Base-by-base conservation (phyloP, 2,797 vertebrate species). In the Phoebastria nigripes region DNA sequence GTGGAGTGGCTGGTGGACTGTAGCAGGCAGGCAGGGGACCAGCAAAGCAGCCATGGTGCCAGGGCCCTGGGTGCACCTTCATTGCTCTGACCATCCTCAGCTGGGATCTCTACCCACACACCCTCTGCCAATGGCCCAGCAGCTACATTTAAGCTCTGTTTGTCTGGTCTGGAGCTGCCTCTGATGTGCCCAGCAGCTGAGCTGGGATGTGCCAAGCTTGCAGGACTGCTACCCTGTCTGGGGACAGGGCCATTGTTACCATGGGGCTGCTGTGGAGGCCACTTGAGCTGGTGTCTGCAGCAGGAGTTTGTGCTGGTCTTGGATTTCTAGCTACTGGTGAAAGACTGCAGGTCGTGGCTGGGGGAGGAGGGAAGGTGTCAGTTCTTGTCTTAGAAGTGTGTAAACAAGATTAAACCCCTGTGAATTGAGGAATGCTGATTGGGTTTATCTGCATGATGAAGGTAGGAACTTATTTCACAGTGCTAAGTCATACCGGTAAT, bases 401-500 rank as follows among this genome's bases (percentile, higher is more conserved):
- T 69, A 87, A 95, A 96, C 78, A 77, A 87, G 92, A 76, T 15
- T 4, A 93, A 90, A 62, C 51, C 89, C 78, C 54, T 4, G 26
- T 39, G 78, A 78, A 63, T 0, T 66, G 83, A 31, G 81, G 59
- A 87, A n/a, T 56, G 59, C 88, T 94, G 94, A 82, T 85, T 70
- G 78, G 81, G 83, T 87, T 96, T 94, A 77, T 95, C 95, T 89
- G 74, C 63, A 13, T 22, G 7, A 81, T 79, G 90, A 66, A 97
- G 83, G 90, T 52, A 94, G 88, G 88, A 76, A 84, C 90, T 95
- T 94, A 76, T 88, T 96, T 89, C 70, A 15, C 59, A 76, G 77
- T 51, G 93, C 71, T 90, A 95, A 96, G 90, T 56, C 90, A 94
- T 92, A 95, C 96, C 94, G 92, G 92, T 95, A 93, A 85, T 95